These are phyloP conservation scores for Erynnis tages DNA, from an alignment of 2,888 invertebrate species.

Conservation along the genomic window DNA sequence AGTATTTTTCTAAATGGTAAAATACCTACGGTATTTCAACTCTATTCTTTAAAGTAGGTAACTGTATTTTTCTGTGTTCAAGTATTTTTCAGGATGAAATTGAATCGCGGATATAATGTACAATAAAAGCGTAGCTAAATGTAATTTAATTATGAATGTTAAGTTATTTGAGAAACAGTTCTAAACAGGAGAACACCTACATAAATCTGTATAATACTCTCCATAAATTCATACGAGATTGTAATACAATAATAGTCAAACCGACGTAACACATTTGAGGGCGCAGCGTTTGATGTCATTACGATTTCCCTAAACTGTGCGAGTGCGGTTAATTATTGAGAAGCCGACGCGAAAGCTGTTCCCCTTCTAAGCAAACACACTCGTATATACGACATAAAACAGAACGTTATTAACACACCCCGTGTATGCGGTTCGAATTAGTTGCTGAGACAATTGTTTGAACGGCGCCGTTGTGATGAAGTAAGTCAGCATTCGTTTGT, in stretches of 20 bases:
- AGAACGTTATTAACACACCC: conserved; percentile 12
- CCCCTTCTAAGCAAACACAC: conserved; percentile 17
- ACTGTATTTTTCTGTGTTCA: too few relatives aligned
- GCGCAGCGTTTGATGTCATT: neutral
- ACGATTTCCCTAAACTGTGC: conserved; percentile 1
- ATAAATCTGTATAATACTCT: too few relatives aligned
- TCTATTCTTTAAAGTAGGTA: too few relatives aligned
- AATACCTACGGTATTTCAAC: too few relatives aligned
- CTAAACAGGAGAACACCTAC: too few relatives aligned
- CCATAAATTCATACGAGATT: neutral
- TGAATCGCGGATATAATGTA: too few relatives aligned
- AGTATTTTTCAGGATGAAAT: too few relatives aligned
- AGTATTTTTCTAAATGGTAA: too few relatives aligned
- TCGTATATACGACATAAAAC: conserved; percentile 23
- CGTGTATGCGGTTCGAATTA: conserved; percentile 32
- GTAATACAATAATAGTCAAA: neutral
- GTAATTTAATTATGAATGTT: too few relatives aligned
- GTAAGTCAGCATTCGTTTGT: conserved; percentile 43
- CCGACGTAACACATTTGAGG: neutral
- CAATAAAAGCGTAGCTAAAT: too few relatives aligned
- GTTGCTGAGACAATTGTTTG: conserved; percentile 36
- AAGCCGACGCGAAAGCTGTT: conserved; percentile 13
- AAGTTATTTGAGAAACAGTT: too few relatives aligned
- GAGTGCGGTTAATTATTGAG: conserved; percentile 16
- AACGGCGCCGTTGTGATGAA: conserved; percentile 38